Evolutionary conservation across 1,140 invertebrate species (phyloP).

Genomic region (Zaprionus capensis): DNA sequence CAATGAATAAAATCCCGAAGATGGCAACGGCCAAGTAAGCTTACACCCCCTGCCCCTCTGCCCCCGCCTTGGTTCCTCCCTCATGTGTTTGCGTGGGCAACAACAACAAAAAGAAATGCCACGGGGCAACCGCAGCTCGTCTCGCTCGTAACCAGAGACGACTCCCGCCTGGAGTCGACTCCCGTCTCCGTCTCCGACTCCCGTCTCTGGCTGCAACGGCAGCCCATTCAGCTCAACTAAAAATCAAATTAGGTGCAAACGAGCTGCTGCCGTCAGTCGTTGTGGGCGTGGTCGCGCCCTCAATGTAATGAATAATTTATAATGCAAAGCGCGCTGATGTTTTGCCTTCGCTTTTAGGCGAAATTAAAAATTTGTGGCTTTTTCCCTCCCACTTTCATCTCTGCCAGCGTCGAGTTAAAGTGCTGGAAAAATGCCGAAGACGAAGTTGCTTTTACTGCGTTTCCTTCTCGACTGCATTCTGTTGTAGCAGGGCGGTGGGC

Average conservation of each 20-base stretch:
- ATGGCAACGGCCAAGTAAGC: conserved; percentile 54
- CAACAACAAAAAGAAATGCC: conserved; percentile 51
- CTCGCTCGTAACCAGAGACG: conserved; percentile 26
- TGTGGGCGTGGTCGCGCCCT: conserved; percentile 26
- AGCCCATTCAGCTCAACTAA: conserved; percentile 73
- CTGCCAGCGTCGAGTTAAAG: conserved; percentile 45
- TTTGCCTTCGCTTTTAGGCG: conserved; percentile 67
- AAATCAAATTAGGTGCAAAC: conserved; percentile 83
- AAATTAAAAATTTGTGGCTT: conserved; percentile 80
- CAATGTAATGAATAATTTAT: conserved; percentile 82
- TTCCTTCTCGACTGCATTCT: not conserved
- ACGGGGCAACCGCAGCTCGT: conserved; percentile 56
- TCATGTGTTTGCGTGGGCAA: conserved; percentile 26
- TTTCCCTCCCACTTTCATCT: conserved; percentile 14
- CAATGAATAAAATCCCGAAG: conserved; percentile 72
- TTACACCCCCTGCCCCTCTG: conserved; percentile 32
- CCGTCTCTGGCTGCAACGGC: not conserved
- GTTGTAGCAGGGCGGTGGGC: not conserved
- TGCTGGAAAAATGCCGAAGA: conserved; percentile 14
- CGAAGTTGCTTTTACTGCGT: not conserved
- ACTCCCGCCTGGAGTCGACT: no score
- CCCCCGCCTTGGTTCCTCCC: conserved; percentile 13
- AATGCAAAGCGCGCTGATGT: conserved; percentile 55
- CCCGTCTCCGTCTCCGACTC: no score
- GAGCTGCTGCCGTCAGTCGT: conserved; percentile 68